Conservation (phyloP, 2,888 invertebrate genomes). For the Aphelenchoides bicaudatus region DNA sequence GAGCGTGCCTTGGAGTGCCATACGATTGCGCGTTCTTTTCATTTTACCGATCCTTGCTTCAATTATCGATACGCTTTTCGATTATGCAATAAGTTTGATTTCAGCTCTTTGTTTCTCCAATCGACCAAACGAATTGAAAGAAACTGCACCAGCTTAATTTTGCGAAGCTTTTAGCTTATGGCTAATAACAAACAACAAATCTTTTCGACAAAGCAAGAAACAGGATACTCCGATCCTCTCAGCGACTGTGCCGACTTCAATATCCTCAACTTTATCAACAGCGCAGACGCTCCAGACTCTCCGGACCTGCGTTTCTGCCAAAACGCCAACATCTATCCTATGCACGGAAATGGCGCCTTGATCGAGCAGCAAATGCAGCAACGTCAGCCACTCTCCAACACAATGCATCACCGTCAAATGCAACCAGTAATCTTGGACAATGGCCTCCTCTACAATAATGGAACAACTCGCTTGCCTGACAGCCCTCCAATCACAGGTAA, state of each 20-base stretch:
- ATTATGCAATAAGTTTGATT: too few relatives aligned
- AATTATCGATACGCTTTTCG: too few relatives aligned
- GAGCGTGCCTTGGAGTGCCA: too few relatives aligned
- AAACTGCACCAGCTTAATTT: too few relatives aligned
- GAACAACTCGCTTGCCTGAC: constrained; percentile 45
- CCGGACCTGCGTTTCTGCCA: constrained; percentile 19
- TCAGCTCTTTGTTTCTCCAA: too few relatives aligned
- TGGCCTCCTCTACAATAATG: constrained; percentile 24
- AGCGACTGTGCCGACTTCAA: constrained; percentile 54
- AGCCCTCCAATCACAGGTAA: constrained; percentile 58
- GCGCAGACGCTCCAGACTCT: constrained; percentile 37
- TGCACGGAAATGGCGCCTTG: constrained; percentile 12
- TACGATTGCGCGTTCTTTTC: too few relatives aligned
- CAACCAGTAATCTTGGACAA: constrained; percentile 30
- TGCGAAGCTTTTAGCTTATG: too few relatives aligned
- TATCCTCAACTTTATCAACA: constrained; percentile 56
- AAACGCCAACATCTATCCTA: constrained; percentile 11
- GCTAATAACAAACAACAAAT: constrained; percentile 10
- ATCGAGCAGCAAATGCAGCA: constrained; percentile 22
- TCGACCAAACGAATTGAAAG: too few relatives aligned
- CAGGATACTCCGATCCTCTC: constrained; percentile 54
- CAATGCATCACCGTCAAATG: constrained; percentile 6
- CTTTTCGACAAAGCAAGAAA: constrained; percentile 35
- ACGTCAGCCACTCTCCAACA: constrained; percentile 12
- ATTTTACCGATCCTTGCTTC: too few relatives aligned